Base-by-base conservation (phyloP, 2,797 vertebrate species). In the Buceros bicornis region DNA sequence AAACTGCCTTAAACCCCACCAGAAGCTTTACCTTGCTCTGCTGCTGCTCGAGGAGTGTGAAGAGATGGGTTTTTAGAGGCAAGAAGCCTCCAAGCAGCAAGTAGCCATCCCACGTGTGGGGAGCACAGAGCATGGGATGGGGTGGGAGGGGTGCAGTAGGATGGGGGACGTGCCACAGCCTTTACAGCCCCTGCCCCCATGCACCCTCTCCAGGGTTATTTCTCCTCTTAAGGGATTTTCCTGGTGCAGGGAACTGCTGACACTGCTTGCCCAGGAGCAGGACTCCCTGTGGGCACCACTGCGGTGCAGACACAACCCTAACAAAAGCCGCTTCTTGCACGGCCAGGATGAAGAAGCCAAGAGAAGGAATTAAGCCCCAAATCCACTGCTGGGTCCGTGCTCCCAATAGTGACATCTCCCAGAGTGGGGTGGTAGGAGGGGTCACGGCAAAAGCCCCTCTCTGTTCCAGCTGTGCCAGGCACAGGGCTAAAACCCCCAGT, bases 401-500 rank as follows among this genome's bases (percentile, higher is more conserved):
- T 82, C 33, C 42, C 3, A 3, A 18, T 0, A 0, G n/a, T 16
- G 50, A 71, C 6, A 1, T 71, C 48, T 89, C 66, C 31, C 58
- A 22, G 10, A 5, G 0, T 2, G 35, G 16, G 16, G 16, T 43
- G 22, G 21, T 5, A 42, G 37, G 16, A 83, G 13, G 18, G 16
- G 22, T 31, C 21, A 4, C 61, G 58, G 61, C 20, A 82, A 72
- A 86, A 94, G 24, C 16, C 33, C 18, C 33, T 74, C 9, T 88
- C 72, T 5, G 0, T 64, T 74, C 77, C 54, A 43, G 1, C 22
- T 7, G 1, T 26, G 25, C 17, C 20, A 8, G 48, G 42, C 42
- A 69, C 0, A 3, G 69, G 25, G 28, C 33, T 65, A 35, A 86
- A 69, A 16, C 4, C 18, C 33, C n/a, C 1, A 0, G 4, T 0